phyloP scores from a whole-genome alignment of 2,888 invertebrate genomes.

The Portevinia maculata region DNA sequence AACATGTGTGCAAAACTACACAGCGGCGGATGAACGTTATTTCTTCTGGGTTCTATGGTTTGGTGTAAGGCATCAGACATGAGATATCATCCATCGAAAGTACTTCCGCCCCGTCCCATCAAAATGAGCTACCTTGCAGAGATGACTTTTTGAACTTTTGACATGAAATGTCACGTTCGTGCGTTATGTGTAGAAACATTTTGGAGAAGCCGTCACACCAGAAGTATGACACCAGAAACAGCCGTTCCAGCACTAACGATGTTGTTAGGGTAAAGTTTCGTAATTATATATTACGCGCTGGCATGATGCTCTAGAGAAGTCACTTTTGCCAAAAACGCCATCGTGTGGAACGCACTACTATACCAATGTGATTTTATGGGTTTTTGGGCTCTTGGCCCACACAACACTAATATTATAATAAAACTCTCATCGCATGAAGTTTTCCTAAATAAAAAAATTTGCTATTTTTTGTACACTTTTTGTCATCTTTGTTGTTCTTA shows the following conservation, averaged over 20 bases:
- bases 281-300: slow-evolving; percentile 66
- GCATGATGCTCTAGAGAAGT: slow-evolving; percentile 53
- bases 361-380: neutral
- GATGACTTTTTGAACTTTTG: slow-evolving; percentile 72
- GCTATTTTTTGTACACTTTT: slow-evolving; percentile 8
- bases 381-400: slow-evolving; percentile 8
- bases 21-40: too few relatives aligned
- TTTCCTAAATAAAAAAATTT: slow-evolving; percentile 14
- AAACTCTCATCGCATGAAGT: slow-evolving; percentile 63
- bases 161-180: slow-evolving; percentile 69
- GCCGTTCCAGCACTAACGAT: slow-evolving; percentile 67
- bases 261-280: slow-evolving; percentile 71
- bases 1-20: slow-evolving; percentile 2
- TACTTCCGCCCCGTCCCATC: neutral
- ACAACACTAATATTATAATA: slow-evolving; percentile 42
- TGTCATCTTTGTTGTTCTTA: slow-evolving; percentile 19
- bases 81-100: slow-evolving; percentile 37
- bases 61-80: slow-evolving; percentile 20
- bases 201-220: slow-evolving; percentile 35
- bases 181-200: slow-evolving; percentile 55
- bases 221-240: slow-evolving; percentile 61
- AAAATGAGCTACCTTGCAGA: slow-evolving; percentile 22
- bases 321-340: slow-evolving; percentile 49
- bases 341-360: slow-evolving; percentile 40
- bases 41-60: too few relatives aligned